These are phyloP conservation scores for Atrichornis clamosus DNA, from an alignment of 2,113 vertebrate species.

Conservation along the genomic window DNA sequence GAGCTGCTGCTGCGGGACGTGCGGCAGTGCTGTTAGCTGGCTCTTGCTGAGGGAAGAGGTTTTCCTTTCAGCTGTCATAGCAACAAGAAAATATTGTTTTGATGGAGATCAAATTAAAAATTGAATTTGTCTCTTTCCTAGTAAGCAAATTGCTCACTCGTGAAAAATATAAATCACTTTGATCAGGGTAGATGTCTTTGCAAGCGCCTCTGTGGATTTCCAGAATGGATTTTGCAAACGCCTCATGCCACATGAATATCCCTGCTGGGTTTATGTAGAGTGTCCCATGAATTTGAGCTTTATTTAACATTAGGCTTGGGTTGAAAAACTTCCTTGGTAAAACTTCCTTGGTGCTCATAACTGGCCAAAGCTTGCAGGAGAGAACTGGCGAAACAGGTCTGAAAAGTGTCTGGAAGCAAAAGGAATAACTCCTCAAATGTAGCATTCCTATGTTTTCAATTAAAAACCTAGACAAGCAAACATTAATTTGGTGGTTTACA, in stretches of 20 bases:
- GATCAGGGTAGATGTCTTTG: not conserved
- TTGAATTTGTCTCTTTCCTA: constrained; percentile 36
- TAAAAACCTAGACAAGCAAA: not conserved
- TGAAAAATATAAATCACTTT: constrained; percentile 39
- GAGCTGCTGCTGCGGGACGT: not conserved
- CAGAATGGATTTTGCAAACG: not conserved
- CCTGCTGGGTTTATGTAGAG: not conserved
- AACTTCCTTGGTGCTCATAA: not conserved
- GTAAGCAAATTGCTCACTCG: constrained; percentile 38
- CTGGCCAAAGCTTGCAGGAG: not conserved
- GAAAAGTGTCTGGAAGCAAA: not conserved
- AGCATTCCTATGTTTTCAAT: not conserved
- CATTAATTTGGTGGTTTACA: not conserved
- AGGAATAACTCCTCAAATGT: not conserved
- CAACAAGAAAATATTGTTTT: constrained; percentile 61
- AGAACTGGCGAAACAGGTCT: not conserved
- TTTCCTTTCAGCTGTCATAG: constrained; percentile 51
- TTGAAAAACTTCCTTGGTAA: not conserved
- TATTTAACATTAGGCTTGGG: not conserved
- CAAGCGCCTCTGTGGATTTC: constrained; percentile 17
- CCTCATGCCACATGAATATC: not conserved
- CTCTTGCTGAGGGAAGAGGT: not conserved
- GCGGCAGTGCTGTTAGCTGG: not conserved
- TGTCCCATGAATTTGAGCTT: not conserved
- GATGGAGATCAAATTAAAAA: constrained; percentile 48